Conservation (phyloP, 2,797 vertebrate species). For the Oreochromis mossambicus region DNA sequence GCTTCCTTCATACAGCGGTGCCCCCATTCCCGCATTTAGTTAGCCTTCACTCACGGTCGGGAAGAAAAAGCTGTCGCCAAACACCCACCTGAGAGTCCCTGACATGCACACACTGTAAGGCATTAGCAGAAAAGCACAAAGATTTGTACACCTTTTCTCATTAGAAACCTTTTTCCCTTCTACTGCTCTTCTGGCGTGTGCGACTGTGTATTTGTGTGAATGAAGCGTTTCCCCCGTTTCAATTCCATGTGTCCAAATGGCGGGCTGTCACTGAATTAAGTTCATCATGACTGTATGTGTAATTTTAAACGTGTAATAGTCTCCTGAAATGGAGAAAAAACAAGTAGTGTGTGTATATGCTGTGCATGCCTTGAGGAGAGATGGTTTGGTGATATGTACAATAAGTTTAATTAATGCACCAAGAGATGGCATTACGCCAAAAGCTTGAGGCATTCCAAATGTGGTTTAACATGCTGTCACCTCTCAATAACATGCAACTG, state of each 20-base stretch:
- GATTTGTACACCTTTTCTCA: constrained; percentile 40
- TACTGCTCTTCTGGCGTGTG: background rate
- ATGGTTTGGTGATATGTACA: constrained; percentile 24
- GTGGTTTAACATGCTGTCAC: constrained; percentile 45
- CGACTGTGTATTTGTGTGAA: constrained; percentile 5
- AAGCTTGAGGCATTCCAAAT: constrained; percentile 37
- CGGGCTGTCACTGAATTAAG: constrained; percentile 11
- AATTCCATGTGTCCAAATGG: constrained; percentile 12
- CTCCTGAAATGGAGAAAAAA: background rate
- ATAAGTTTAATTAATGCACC: constrained; percentile 54
- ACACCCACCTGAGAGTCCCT: constrained; percentile 33
- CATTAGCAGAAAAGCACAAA: constrained; percentile 4
- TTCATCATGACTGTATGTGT: background rate
- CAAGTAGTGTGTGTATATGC: background rate
- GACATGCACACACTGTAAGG: background rate
- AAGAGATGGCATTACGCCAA: constrained; percentile 21
- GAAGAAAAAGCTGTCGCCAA: constrained; percentile 52
- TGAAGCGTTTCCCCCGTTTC: constrained; percentile 1
- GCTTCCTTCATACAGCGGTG: constrained; percentile 17
- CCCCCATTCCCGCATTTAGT: constrained; percentile 47
- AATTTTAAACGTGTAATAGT: background rate
- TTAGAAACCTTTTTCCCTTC: constrained; percentile 30
- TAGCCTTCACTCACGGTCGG: constrained; percentile 52
- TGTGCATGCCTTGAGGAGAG: constrained; percentile 26
- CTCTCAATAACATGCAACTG: constrained; percentile 37